Conservation (phyloP, 2,113 vertebrate genomes). For the Neopipo cinnamomea region DNA sequence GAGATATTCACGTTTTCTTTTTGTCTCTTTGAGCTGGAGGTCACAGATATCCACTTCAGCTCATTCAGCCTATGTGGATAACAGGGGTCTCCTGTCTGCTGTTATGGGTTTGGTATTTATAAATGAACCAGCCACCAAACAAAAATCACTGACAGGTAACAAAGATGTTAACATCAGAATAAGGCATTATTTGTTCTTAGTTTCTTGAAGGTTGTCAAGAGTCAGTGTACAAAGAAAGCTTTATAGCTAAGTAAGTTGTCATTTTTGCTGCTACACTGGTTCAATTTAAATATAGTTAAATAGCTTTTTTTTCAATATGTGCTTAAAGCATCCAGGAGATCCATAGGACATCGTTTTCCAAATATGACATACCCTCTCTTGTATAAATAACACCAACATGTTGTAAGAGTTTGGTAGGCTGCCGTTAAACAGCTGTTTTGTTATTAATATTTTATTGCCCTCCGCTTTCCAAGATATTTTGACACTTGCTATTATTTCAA, state of each 20-base stretch:
- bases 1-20: neutral
- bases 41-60: neutral
- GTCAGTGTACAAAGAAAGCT: neutral
- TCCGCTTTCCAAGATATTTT: slow-evolving; percentile 66
- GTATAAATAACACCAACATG: neutral
- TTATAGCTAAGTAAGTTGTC: neutral
- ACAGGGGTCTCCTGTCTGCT: neutral
- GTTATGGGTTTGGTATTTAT: neutral
- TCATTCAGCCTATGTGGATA: neutral
- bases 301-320: neutral
- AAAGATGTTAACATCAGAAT: slow-evolving; percentile 21
- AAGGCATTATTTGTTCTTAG: slow-evolving; percentile 22
- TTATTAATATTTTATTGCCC: slow-evolving; percentile 72
- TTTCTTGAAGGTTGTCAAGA: slow-evolving; percentile 49
- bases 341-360: neutral
- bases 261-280: slow-evolving; percentile 13
- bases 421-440: slow-evolving; percentile 58
- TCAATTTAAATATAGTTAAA: slow-evolving; percentile 40
- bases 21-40: neutral
- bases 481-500: slow-evolving; percentile 68
- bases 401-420: slow-evolving; percentile 34
- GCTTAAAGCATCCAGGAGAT: slow-evolving; percentile 9
- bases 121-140: neutral
- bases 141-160: neutral
- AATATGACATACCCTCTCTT: slow-evolving; percentile 8